Conservation (phyloP, 2,797 vertebrate genomes). For the Psittacula derbiana region DNA sequence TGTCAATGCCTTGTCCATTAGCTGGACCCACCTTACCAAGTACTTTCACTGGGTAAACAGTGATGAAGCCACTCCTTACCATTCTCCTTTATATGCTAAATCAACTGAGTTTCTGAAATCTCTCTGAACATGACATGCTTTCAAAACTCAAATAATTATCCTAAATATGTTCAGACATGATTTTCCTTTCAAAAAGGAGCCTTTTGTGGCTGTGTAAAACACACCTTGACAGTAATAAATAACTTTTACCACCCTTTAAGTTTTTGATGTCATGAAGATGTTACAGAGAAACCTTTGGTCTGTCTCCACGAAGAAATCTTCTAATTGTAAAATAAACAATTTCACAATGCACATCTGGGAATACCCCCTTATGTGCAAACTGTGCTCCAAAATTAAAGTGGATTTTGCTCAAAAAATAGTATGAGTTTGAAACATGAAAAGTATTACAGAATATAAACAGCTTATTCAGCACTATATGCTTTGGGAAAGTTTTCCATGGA, state of each 20-base stretch:
- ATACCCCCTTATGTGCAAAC: not conserved
- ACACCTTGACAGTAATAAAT: not conserved
- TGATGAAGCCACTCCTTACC: not conserved
- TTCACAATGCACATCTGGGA: not conserved
- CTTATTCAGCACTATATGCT: slow-evolving; percentile 30
- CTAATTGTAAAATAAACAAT: not conserved
- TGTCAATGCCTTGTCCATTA: not conserved
- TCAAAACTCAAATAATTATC: not conserved
- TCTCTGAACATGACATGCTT: not conserved
- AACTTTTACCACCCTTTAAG: not conserved
- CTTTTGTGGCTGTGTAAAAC: not conserved
- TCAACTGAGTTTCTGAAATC: not conserved
- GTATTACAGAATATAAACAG: not conserved
- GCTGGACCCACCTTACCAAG: not conserved
- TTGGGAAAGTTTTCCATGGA: not conserved
- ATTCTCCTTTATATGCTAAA: not conserved
- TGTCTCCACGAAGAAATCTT: not conserved
- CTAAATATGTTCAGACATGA: not conserved
- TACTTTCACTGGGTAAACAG: not conserved
- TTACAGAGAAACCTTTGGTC: not conserved
- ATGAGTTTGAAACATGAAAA: not conserved
- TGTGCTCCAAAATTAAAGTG: not conserved
- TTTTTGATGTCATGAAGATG: not conserved
- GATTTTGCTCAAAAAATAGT: not conserved
- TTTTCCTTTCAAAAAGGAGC: not conserved